Evolutionary conservation across 2,888 invertebrate genomes (phyloP), one percentile per base, ranked within the genome.

Genomic region (Pycnomerus fuliginosus): DNA sequence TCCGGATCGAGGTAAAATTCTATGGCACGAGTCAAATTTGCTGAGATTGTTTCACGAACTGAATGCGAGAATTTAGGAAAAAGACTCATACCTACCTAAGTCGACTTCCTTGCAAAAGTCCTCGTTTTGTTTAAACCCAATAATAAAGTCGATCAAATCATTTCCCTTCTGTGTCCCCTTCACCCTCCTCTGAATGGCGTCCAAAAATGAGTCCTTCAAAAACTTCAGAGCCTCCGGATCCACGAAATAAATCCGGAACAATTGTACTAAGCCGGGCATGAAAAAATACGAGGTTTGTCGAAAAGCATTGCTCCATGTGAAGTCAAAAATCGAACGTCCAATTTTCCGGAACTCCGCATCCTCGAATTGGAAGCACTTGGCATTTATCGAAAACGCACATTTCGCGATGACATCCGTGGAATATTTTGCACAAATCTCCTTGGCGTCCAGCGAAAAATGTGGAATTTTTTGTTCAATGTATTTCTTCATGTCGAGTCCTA

Each of bases 91-190:
- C 35, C 20, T 33, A 48, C 50, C 44, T 11, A 50, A 50, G n/a
- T 50, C 44, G 7, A 31, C 22, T 11, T 34, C 32, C 7, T 44
- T 44, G 15, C 39, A 32, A 24, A 53, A 35, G 3, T 46, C 44
- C 13, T 51, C 16, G 23, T 51, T 34, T 16, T 46, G 41, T 80
- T 74, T 70, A 2, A 78, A 55, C 1, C 76, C 70, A 70, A 79
- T 74, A 72, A 80, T 74, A 70, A 78, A 74, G 61, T 80, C 79
- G 3, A 80, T 74, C 50, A 80, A 75, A 59, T 80, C 80, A 0
- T 79, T 78, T 1, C 76, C 73, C 50, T 75, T 52, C 54, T 46
- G 32, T 15, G 45, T 40, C 3, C 25, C 43, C 5, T 39, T 27
- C 23, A 58, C 37, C 37, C 69, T 52, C n/a, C 55, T 23, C 12